These are phyloP conservation scores for Aplysia californica DNA, from an alignment of 1,140 invertebrate species.

Conservation along the genomic window DNA sequence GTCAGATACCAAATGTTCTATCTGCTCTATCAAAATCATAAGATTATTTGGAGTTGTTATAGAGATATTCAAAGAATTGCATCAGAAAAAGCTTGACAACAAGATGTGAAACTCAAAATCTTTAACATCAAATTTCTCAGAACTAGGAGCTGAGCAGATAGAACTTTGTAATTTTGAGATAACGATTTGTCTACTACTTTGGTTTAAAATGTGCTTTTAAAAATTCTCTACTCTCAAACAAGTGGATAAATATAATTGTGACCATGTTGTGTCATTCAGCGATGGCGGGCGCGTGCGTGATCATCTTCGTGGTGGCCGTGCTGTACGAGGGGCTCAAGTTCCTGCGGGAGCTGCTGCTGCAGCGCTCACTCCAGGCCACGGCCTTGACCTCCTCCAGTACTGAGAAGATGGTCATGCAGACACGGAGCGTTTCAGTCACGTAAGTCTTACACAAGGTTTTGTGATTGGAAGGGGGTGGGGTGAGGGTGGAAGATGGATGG, in stretches of 20 bases:
- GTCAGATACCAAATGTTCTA: too few species aligned
- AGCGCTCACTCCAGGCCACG: conserved; percentile 23
- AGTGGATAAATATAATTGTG: not conserved
- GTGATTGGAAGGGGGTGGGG: too few species aligned
- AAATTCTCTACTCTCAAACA: not conserved
- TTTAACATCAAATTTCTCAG: not conserved
- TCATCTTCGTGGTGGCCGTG: conserved; percentile 85
- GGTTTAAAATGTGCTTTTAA: not conserved
- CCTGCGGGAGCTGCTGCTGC: conserved; percentile 46
- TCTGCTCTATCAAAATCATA: too few species aligned
- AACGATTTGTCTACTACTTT: not conserved
- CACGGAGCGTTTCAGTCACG: not conserved
- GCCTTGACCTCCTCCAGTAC: too few species aligned
- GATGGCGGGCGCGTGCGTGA: conserved; percentile 85
- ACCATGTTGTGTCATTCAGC: conserved; percentile 60
- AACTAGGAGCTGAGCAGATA: not conserved
- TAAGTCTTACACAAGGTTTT: not conserved
- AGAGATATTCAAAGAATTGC: too few species aligned
- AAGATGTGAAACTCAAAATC: not conserved
- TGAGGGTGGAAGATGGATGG: too few species aligned
- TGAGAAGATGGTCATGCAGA: not conserved
- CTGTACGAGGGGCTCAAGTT: conserved; percentile 90
- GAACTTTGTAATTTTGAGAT: not conserved
- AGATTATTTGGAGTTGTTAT: too few species aligned
- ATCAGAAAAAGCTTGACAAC: too few species aligned